Evolutionary conservation across 2,888 invertebrate species (phyloP).

Genomic region (Lithophane leautieri): DNA sequence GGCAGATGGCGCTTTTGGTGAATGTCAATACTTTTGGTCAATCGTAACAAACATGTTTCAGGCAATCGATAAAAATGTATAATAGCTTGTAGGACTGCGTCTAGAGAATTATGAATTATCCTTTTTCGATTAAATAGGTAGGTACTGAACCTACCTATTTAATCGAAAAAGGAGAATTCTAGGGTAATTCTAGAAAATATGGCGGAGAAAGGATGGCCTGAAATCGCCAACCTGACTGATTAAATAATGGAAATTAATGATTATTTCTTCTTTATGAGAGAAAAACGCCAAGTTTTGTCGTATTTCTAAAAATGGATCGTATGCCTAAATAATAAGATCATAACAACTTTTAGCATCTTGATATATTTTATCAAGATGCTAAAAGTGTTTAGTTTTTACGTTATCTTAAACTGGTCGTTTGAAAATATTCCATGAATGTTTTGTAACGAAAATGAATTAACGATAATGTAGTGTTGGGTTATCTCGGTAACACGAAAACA

Average conservation of each 20-base stretch:
- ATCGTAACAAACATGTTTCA: neutral
- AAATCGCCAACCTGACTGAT: too few species aligned
- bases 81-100: neutral
- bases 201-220: neutral
- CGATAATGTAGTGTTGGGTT: too few species aligned
- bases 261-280: too few species aligned
- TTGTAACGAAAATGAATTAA: neutral
- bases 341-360: neutral
- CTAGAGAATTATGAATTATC: neutral
- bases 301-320: neutral
- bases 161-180: too few species aligned
- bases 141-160: too few species aligned
- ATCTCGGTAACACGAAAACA: neutral
- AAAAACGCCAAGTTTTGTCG: neutral
- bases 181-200: neutral
- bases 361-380: neutral
- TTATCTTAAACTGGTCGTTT: neutral
- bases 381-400: neutral
- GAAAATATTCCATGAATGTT: neutral
- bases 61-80: neutral
- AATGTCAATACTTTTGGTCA: neutral
- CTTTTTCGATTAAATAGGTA: too few species aligned
- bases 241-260: neutral
- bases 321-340: neutral
- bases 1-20: slow-evolving; percentile 31